Conservation (phyloP, 1,140 invertebrate species). For the Trissolcus basalis region DNA sequence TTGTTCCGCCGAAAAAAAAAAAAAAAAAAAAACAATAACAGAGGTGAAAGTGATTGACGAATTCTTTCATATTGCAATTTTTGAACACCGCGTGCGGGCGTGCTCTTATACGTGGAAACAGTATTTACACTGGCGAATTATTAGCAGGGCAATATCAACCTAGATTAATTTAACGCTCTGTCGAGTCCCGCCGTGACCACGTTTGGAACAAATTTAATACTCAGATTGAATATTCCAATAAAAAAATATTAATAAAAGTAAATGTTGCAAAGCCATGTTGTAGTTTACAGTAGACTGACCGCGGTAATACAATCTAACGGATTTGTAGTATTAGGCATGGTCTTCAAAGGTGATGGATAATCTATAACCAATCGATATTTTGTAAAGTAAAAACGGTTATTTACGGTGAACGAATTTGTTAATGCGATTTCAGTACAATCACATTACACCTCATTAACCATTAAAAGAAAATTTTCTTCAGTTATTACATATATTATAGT, state of each 20-base stretch:
- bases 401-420: too few species aligned
- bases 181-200: conserved; percentile 16
- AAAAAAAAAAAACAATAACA: not conserved
- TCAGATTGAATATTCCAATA: conserved; percentile 27
- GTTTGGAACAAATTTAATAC: conserved; percentile 41
- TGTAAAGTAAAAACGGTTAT: too few species aligned
- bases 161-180: conserved; percentile 51
- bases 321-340: not conserved
- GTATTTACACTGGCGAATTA: conserved; percentile 42
- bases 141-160: conserved; percentile 39
- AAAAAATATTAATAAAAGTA: conserved; percentile 30
- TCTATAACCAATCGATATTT: not conserved
- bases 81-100: not conserved
- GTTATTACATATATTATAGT: too few species aligned
- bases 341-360: not conserved
- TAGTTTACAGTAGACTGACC: conserved; percentile 19
- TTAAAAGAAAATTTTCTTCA: too few species aligned
- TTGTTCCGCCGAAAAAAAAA: not conserved
- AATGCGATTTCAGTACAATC: too few species aligned
- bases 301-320: conserved; percentile 10
- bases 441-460: too few species aligned
- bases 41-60: conserved; percentile 5
- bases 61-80: conserved; percentile 5
- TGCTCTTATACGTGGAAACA: conserved; percentile 16
- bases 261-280: conserved; percentile 16